Conservation (phyloP, 1,140 invertebrate species). For the Bilobella aurantiaca region DNA sequence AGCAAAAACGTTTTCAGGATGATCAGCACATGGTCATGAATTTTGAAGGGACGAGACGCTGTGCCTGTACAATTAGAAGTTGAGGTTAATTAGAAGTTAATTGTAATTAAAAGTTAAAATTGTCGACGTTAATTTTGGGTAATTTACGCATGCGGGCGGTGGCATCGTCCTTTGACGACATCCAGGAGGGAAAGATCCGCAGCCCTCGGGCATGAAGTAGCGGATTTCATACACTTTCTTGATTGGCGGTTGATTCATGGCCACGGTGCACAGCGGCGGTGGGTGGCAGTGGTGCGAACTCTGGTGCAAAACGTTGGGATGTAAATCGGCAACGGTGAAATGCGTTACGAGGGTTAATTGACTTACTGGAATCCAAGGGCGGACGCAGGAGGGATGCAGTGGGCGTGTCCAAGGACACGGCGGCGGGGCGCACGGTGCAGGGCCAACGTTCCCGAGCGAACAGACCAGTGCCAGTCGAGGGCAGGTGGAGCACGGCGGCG, state of each 20-base stretch:
- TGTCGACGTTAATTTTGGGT: background rate
- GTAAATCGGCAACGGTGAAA: background rate
- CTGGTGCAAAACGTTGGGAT: background rate
- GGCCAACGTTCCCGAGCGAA: background rate
- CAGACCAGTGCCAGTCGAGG: background rate
- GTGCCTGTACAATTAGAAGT: background rate
- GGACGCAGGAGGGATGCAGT: background rate
- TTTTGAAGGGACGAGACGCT: background rate
- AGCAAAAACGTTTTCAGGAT: too few relatives aligned
- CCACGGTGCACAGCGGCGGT: background rate
- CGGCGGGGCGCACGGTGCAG: background rate
- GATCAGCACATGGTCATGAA: slow-evolving; percentile 6
- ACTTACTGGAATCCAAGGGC: background rate
- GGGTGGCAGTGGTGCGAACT: background rate
- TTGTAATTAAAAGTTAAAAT: background rate
- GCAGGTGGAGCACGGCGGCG: background rate
- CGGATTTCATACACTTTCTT: background rate
- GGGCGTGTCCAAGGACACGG: background rate
- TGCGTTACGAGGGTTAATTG: background rate
- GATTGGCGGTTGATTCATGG: background rate
- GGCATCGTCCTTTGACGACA: background rate
- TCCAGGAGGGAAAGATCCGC: background rate
- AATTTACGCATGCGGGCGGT: background rate
- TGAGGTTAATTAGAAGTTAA: too few relatives aligned
- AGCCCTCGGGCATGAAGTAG: background rate